A percentile compares a stretch with the other conserved stretches of the same genome.
phyloP scores from a whole-genome alignment of 2,888 invertebrate species.

The Sthenelais limicola region DNA sequence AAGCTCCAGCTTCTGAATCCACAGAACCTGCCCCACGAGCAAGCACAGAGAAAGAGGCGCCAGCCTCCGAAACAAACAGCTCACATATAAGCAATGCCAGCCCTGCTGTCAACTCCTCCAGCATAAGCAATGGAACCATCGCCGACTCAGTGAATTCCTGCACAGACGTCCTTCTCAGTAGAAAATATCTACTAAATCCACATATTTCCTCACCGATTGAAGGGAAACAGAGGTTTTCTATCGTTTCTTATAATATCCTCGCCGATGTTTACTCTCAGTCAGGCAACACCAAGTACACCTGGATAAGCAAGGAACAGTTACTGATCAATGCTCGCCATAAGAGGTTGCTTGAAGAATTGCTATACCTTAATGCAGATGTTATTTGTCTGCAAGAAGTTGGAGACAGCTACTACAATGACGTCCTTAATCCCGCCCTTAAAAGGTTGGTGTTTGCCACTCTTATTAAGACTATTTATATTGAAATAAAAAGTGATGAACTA shows the following conservation, averaged over 20 bases:
- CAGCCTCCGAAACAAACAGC: neutral
- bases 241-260: conserved; percentile 69
- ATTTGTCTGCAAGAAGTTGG: conserved; percentile 71
- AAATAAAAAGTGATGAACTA: too few relatives aligned
- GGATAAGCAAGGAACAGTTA: conserved; percentile 54
- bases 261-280: conserved; percentile 67
- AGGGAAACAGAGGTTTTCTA: conserved; percentile 59
- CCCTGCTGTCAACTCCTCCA: neutral
- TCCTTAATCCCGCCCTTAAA: conserved; percentile 58
- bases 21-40: neutral
- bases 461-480: too few relatives aligned
- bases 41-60: neutral
- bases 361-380: conserved; percentile 66
- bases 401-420: conserved; percentile 57
- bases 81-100: neutral
- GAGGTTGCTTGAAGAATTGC: conserved; percentile 63
- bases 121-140: conserved; percentile 6
- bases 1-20: neutral
- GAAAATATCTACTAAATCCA: conserved; percentile 59
- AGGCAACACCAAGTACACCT: conserved; percentile 56
- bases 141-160: neutral
- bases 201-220: conserved; percentile 51
- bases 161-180: conserved; percentile 52
- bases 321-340: conserved; percentile 60
- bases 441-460: conserved; percentile 53